These are phyloP conservation scores for Micrastur ruficollis DNA, from an alignment of 2,797 vertebrate genomes.

Conservation along the genomic window DNA sequence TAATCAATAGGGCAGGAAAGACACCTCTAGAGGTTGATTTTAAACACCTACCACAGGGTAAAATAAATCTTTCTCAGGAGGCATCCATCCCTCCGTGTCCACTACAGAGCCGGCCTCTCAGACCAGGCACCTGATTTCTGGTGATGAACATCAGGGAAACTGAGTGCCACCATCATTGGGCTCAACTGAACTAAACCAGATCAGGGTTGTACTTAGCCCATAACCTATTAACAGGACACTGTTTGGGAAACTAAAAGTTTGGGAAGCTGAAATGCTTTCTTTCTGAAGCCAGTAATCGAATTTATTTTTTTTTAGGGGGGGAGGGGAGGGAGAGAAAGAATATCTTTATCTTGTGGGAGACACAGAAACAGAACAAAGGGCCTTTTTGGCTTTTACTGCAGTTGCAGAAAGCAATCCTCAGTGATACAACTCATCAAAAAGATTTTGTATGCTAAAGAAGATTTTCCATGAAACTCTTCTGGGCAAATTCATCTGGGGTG, in stretches of 20 bases:
- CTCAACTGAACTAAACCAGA: background rate
- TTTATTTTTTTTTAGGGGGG: background rate
- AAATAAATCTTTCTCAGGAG: background rate
- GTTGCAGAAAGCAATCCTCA: background rate
- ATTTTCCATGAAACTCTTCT: constrained; percentile 1
- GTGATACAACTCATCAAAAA: background rate
- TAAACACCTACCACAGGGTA: background rate
- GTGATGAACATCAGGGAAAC: background rate
- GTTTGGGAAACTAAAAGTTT: background rate
- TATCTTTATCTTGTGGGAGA: background rate
- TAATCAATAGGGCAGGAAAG: background rate
- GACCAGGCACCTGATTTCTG: background rate
- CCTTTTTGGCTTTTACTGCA: background rate
- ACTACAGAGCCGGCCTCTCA: rapidly evolving
- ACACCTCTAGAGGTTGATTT: background rate
- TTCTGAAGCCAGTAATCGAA: background rate
- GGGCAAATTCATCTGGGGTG: constrained; percentile 42
- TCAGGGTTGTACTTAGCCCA: background rate
- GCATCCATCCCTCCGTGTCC: background rate
- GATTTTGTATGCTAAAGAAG: background rate
- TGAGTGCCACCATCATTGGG: background rate
- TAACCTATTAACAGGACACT: background rate
- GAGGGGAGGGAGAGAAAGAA: background rate
- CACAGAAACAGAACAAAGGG: background rate
- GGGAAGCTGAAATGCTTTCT: background rate